Evolutionary conservation across 2,113 vertebrate species (phyloP), one percentile per base, ranked within the genome.

Genomic region (Falco punctatus): DNA sequence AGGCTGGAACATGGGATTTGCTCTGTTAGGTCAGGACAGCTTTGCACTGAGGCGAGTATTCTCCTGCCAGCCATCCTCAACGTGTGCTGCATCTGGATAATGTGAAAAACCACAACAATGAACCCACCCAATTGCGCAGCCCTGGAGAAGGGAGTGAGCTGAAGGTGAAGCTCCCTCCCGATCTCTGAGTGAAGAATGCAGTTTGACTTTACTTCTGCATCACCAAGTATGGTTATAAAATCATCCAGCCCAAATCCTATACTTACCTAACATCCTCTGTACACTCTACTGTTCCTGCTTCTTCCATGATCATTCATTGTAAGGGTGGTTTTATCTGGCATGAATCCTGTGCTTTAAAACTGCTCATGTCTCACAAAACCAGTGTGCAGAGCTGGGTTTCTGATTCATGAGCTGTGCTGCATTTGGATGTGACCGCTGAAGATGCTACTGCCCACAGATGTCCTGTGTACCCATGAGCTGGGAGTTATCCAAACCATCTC

Each of bases 1-100:
- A 94, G 71, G 84, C 42, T 92, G 92, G 86, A 91, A 91, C 71
- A 77, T 20, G 67, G 55, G 84, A 83, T 92, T 95, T 90, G 33
- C 30, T 71, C 49, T 87, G 30, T 58, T 73, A 82, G 86, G 81
- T 94, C 74, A 95, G 83, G 74, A 84, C 62, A 85, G 62, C 24
- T 69, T 64, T 77, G 73, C 65, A 51, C 62, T 5, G 33, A 91
- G 73, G 22, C 0, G 46, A 94, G 42, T 62, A 48, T 80, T 91
- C 62, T 95, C 42, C 80, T 91, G 89, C 70, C 89, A 91, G 70
- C 62, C 94, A 80, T n/a, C 80, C 90, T 86, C 90, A 81, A 38
- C 0, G 0, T 74, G 59, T 62, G 70, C 3, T 80, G 73, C 66
- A 74, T 84, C 61, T 85, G 73, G 62, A 82, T 58, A 88, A 62